A percentile compares a stretch with the other conserved stretches of the same genome.
Evolutionary conservation across 2,888 invertebrate genomes (phyloP).

Genomic region (Drosophila meridiana): DNA sequence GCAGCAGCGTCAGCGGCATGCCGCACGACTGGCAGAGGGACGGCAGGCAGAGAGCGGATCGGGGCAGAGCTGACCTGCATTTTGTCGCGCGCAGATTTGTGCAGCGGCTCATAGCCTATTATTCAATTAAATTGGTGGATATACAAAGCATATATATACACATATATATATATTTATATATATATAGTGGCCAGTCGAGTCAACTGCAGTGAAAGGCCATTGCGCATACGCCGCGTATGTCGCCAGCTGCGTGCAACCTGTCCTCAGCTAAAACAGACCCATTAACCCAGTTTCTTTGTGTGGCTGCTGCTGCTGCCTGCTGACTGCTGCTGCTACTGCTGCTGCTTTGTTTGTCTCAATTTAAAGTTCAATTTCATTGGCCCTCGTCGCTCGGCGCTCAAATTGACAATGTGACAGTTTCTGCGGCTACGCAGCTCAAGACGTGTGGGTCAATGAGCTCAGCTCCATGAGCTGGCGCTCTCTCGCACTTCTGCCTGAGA

Average conservation of each 20-base stretch:
- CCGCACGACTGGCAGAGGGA: slow-evolving; percentile 6
- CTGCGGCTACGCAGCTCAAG: slow-evolving; percentile 28
- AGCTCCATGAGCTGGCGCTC: slow-evolving; percentile 32
- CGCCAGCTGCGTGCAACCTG: slow-evolving; percentile 63
- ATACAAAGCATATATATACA: neutral
- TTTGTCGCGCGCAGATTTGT: slow-evolving; percentile 65
- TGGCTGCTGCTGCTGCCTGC: slow-evolving; percentile 22
- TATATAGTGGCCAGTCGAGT: slow-evolving; percentile 18
- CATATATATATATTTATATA: too few relatives aligned
- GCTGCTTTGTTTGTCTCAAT: slow-evolving; percentile 73
- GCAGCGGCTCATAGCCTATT: slow-evolving; percentile 62
- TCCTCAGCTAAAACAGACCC: slow-evolving; percentile 73
- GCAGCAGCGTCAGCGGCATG: slow-evolving; percentile 39
- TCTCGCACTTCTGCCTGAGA: slow-evolving; percentile 6
- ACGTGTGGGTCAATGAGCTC: slow-evolving; percentile 80
- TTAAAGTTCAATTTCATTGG: slow-evolving; percentile 82
- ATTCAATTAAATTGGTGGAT: slow-evolving; percentile 72
- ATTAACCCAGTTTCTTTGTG: slow-evolving; percentile 73
- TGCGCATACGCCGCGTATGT: slow-evolving; percentile 69
- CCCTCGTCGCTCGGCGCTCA: slow-evolving; percentile 70
- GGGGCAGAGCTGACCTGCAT: slow-evolving; percentile 71
- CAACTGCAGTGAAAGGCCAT: slow-evolving; percentile 73
- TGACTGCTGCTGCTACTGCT: slow-evolving; percentile 12
- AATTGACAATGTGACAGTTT: slow-evolving; percentile 77
- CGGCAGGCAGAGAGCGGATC: neutral